phyloP scores from a whole-genome alignment of 1,140 invertebrate genomes.

The Heliconius hewitsoni region DNA sequence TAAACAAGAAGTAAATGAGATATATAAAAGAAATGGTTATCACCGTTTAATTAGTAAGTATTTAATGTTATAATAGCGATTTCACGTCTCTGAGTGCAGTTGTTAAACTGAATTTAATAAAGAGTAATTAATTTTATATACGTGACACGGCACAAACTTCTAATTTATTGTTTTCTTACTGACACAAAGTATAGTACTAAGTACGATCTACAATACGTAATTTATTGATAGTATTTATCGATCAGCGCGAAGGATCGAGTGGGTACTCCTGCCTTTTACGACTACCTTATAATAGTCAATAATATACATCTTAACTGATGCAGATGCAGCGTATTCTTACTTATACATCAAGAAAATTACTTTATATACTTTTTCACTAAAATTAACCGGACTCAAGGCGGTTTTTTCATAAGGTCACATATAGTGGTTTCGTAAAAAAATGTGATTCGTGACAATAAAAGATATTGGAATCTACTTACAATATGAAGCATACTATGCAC shows the following conservation, averaged over 20 bases:
- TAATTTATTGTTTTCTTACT: neutral
- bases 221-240: constrained; percentile 1
- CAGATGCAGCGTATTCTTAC: neutral
- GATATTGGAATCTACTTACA: constrained; percentile 58
- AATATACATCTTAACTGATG: neutral
- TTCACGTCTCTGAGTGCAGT: neutral
- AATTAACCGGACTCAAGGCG: neutral
- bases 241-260: neutral
- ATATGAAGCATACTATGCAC: constrained; percentile 76
- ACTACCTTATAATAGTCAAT: neutral
- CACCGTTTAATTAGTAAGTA: neutral
- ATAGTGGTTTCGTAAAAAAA: neutral
- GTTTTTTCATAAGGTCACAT: neutral
- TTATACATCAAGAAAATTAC: neutral
- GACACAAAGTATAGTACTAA: neutral
- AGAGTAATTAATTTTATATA: neutral
- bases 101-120: neutral
- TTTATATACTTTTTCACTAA: neutral
- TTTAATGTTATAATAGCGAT: neutral
- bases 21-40: neutral
- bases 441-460: neutral
- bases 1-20: too few relatives aligned
- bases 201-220: neutral
- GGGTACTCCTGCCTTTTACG: neutral
- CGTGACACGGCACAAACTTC: constrained; percentile 1